Base-by-base conservation (phyloP, 1,140 invertebrate genomes). In the Pantala flavescens region DNA sequence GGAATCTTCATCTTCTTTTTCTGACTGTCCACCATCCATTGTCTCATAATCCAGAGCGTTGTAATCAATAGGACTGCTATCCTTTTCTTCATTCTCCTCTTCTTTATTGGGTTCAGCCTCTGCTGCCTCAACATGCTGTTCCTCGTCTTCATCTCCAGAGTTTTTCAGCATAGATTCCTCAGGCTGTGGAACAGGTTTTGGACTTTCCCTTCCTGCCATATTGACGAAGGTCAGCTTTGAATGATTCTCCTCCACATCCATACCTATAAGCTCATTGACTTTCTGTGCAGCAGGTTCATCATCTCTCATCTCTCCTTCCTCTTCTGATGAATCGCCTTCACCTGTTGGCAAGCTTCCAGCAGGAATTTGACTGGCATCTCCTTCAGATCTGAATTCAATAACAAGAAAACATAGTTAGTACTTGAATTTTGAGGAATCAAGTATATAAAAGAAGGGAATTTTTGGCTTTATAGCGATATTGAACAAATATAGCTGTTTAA, bases 1-100 rank as follows among this genome's bases (percentile, higher is more conserved):
- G n/a, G 49, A 63, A 21, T 63, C 49, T 19, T 63, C 49, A 63
- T 63, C 49, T 14, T 63, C 49, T 21, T 21, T 16, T 14, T 63
- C 49, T 7, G 49, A 63, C 12, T 63, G 49, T 19, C 16, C 49
- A 63, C 49, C 49, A 63, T 73, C 49, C 73, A 63, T 73, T 73
- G 36, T 73, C 36, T 43, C 36, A 73, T 73, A 73, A 42, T 73
- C 49, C 23, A 43, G 24, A 73, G 49, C 73, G 70, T 73, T 73
- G 16, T 42, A 43, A 49, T 73, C 49, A 73, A 73, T 19, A 72
- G 43, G 73, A n/a, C 43, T 36, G 43, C 11, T 23, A 71, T 7
- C 49, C 3, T 21, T 63, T 19, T 21, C 49, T 21, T 63, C 49
- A 19, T 63, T 12, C 14, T 21, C 14, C 12, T 63, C 12, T 7